phyloP scores from a whole-genome alignment of 2,888 invertebrate species.

The Chouioia cunea region DNA sequence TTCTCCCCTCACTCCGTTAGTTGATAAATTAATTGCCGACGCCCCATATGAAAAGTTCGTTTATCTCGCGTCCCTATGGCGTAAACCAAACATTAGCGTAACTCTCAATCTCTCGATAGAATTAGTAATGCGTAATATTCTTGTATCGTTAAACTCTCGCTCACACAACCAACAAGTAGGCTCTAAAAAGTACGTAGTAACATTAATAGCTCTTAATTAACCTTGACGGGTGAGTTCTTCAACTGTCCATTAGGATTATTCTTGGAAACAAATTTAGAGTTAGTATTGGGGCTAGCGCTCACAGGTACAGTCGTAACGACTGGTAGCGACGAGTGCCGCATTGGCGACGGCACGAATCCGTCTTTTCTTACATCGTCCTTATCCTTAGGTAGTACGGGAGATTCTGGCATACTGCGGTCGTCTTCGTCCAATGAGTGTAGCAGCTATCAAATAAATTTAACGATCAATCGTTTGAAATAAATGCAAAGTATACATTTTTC shows the following conservation, averaged over 20 bases:
- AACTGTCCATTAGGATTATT: conserved; percentile 63
- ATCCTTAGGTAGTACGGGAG: conserved; percentile 60
- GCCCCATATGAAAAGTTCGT: no score
- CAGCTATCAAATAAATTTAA: conserved; percentile 69
- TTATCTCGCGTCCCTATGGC: no score
- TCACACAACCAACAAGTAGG: no score
- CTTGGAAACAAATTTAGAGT: conserved; percentile 61
- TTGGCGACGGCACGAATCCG: conserved; percentile 29
- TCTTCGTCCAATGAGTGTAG: conserved; percentile 85
- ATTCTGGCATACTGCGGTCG: conserved; percentile 72
- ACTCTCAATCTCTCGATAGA: no score
- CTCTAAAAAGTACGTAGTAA: no score
- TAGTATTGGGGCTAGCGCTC: conserved; percentile 63
- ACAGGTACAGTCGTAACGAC: conserved; percentile 54
- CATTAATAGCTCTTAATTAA: conserved; percentile 36
- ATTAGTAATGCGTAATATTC: background rate
- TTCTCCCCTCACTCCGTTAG: no score
- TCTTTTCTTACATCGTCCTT: conserved; percentile 48
- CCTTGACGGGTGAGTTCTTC: conserved; percentile 62
- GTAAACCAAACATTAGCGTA: no score
- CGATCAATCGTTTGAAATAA: background rate
- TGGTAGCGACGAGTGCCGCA: conserved; percentile 45
- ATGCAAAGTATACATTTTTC: background rate
- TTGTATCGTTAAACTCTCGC: conserved; percentile 13
- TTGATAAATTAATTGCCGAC: no score